Evolutionary conservation across 2,113 vertebrate genomes (phyloP).

Genomic region (Leptodactylus fuscus): DNA sequence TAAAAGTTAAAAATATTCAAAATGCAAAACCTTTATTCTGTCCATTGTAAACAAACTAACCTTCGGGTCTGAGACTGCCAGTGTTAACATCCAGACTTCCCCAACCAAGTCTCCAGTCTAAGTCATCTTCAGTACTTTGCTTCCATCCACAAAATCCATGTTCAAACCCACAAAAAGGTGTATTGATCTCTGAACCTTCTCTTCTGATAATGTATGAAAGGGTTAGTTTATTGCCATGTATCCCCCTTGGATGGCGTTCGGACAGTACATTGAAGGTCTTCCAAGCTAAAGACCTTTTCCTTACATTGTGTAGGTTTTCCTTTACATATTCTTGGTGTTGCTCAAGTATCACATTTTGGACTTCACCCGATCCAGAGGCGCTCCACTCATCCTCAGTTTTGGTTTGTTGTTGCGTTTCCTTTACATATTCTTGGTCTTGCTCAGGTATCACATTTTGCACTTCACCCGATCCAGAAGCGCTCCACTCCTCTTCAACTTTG

Average conservation of each 20-base stretch:
- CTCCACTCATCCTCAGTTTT: background rate
- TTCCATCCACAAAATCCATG: conserved; percentile 55
- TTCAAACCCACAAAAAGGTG: conserved; percentile 52
- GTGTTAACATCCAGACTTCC: background rate
- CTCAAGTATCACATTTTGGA: background rate
- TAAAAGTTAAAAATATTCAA: too few species aligned
- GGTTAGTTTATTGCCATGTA: background rate
- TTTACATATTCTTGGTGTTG: background rate
- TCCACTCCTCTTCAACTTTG: background rate
- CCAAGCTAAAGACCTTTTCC: conserved; percentile 13
- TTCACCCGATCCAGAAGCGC: background rate
- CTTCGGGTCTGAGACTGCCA: conserved; percentile 8
- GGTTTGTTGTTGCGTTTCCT: background rate
- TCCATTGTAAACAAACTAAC: background rate
- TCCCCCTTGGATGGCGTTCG: background rate
- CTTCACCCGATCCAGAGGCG: background rate
- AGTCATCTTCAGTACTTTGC: conserved; percentile 36
- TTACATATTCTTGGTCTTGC: background rate
- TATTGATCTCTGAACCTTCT: too few species aligned
- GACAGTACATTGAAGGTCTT: too few species aligned
- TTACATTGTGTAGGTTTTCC: background rate
- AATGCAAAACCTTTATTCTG: background rate
- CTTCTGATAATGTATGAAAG: background rate
- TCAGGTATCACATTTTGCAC: background rate
- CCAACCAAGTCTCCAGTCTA: conserved; percentile 39